These are phyloP conservation scores for Gallinago solitaria DNA, from an alignment of 2,797 vertebrate genomes.

Conservation along the genomic window DNA sequence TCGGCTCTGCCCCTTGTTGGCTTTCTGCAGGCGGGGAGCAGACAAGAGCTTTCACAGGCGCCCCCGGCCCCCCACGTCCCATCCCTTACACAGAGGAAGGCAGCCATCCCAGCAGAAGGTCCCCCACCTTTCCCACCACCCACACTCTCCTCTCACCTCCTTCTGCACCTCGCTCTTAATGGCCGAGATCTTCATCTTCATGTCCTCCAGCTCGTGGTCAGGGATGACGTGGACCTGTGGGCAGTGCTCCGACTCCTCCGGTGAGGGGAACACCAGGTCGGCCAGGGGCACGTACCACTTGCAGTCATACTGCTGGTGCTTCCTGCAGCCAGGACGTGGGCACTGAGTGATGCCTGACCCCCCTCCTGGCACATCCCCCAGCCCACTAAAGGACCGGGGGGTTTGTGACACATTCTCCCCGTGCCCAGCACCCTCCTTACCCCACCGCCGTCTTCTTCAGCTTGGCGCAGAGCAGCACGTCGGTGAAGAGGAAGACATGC, in stretches of 20 bases:
- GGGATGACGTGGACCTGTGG: constrained; percentile 91
- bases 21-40: constrained; percentile 79
- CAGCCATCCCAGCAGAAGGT: not conserved
- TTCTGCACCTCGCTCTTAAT: constrained; percentile 97
- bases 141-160: constrained; percentile 80
- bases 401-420: not conserved
- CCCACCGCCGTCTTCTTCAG: constrained; percentile 93
- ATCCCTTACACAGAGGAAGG: not conserved
- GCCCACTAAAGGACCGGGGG: not conserved
- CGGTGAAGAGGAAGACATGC: constrained; percentile 97
- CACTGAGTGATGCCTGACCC: not conserved
- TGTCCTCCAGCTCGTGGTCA: constrained; percentile 95
- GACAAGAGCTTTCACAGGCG: not conserved
- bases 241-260: constrained; percentile 90
- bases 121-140: not conserved
- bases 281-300: constrained; percentile 98
- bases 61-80: fast-evolving
- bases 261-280: constrained; percentile 91
- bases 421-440: constrained; percentile 71
- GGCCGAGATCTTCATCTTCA: constrained; percentile 96
- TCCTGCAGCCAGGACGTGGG: constrained; percentile 64
- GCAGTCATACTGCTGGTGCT: constrained; percentile 97
- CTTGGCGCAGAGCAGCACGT: constrained; percentile 96
- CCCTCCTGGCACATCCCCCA: fast-evolving
- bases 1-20: constrained; percentile 92